These are phyloP conservation scores for Bradynema listronoti DNA, from an alignment of 1,140 invertebrate genomes.

Conservation along the genomic window DNA sequence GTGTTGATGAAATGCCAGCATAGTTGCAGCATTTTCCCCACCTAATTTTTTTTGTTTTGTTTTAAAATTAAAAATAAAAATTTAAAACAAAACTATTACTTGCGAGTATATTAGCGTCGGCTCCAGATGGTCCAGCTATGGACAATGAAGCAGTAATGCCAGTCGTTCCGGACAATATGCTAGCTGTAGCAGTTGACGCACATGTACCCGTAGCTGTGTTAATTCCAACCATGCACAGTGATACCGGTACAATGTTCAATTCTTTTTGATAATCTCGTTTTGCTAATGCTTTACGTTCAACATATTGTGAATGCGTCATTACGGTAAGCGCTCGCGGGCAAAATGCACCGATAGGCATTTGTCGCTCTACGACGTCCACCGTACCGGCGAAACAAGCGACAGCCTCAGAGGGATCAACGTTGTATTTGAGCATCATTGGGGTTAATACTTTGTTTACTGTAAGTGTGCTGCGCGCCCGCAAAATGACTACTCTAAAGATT, in stretches of 20 bases:
- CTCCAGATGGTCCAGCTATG: conserved; percentile 6
- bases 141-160: conserved; percentile 1
- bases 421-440: conserved; percentile 49
- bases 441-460: conserved; percentile 47
- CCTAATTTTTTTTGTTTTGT: too few relatives aligned
- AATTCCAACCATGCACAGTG: conserved; percentile 6
- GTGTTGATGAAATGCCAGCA: conserved; percentile 52
- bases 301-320: conserved; percentile 49
- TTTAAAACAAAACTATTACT: too few relatives aligned
- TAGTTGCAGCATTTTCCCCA: conserved; percentile 20
- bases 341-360: conserved; percentile 32
- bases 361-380: conserved; percentile 30
- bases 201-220: conserved; percentile 1
- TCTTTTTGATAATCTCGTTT: conserved; percentile 40
- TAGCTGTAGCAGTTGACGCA: conserved; percentile 10
- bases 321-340: conserved; percentile 39
- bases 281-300: conserved; percentile 32
- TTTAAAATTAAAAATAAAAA: too few relatives aligned
- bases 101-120: conserved; percentile 4
- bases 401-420: conserved; percentile 41
- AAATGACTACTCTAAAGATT: conserved; percentile 37
- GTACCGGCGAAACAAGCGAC: conserved; percentile 46
- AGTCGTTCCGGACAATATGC: conserved; percentile 11
- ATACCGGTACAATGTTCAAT: conserved; percentile 16
- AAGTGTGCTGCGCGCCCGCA: conserved; percentile 45